Conservation (phyloP, 1,140 invertebrate genomes). For the Drosophila mayri region DNA sequence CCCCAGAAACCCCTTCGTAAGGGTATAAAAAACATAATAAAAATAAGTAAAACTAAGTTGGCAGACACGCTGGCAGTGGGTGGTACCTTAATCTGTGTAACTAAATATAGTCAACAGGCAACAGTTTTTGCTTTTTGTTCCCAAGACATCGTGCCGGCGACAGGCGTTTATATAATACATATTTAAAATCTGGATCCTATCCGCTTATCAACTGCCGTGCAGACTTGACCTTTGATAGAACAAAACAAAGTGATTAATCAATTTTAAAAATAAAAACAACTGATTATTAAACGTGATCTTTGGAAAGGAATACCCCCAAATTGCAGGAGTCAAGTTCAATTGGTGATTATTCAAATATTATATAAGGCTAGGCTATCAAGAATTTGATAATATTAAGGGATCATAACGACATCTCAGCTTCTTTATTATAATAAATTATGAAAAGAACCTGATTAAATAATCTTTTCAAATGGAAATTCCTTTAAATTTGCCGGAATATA, state of each 20-base stretch:
- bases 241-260: conserved; percentile 69
- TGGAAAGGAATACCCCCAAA: conserved; percentile 45
- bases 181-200: conserved; percentile 10
- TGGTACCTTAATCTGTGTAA: conserved; percentile 35
- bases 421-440: not conserved
- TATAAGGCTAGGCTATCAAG: not conserved
- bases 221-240: conserved; percentile 48
- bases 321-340: conserved; percentile 31
- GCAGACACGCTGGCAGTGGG: conserved; percentile 31
- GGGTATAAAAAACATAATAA: not conserved
- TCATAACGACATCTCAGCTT: not conserved
- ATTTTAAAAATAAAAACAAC: conserved; percentile 47
- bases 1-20: not conserved
- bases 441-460: conserved; percentile 3
- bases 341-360: conserved; percentile 18
- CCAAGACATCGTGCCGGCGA: conserved; percentile 21
- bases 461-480: not conserved
- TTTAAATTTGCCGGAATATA: not conserved
- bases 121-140: conserved; percentile 1
- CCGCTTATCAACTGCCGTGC: conserved; percentile 42
- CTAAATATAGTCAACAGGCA: conserved; percentile 33
- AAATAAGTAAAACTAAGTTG: conserved; percentile 3
- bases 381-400: not conserved
- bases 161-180: conserved; percentile 35
- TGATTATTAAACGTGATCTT: conserved; percentile 43